Base-by-base conservation (phyloP, 2,888 invertebrate species). In the Himalopsyche tibetana region DNA sequence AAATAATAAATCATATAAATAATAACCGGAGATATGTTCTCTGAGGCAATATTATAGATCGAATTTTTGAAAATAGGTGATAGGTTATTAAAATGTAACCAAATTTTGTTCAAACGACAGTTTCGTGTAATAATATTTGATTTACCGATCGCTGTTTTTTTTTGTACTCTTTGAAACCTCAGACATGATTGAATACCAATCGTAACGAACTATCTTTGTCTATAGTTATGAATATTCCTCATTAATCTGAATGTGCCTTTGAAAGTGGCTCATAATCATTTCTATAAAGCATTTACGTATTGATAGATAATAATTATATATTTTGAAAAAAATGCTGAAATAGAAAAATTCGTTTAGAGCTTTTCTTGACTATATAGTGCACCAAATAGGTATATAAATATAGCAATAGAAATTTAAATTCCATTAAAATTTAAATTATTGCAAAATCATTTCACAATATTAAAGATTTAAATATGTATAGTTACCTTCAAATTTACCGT, bases 161-260 rank as follows among this genome's bases (percentile, higher is more conserved):
- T 15, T 63, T 5, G 12, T 55, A 15, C n/a, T 19, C 63, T 11
- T 9, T 28, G 28, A 19, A 19, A 19, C 63, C 63, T 63, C 63
- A 5, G 63, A 63, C 4, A 19, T 11, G 19, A 63, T 63, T n/a
- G 63, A 63, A 63, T 19, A 19, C 63, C 19, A 19, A 63, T 63
- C 8, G 19, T 19, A 2, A 56, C 56, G 63, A 9, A 63, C n/a
- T 40, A 80, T n/a, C 17, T 80, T 40, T 80, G 40, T 80, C 19
- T 51, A 45, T 28, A 42, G 51, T 28, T 45, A 81, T 81, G 28
- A 81, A 45, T 51, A 82, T 69, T 69, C 45, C 45, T 69, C 74
- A 55, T 69, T 28, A 40, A n/a, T 86, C 51, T 84, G 82, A 83
- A 86, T 86, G 87, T 88, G 87, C 87, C 87, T 88, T 88, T 87